A percentile compares a stretch with the other conserved stretches of the same genome.
Evolutionary conservation across 2,888 invertebrate genomes (phyloP).

Genomic region (Agrochola lychnidis): DNA sequence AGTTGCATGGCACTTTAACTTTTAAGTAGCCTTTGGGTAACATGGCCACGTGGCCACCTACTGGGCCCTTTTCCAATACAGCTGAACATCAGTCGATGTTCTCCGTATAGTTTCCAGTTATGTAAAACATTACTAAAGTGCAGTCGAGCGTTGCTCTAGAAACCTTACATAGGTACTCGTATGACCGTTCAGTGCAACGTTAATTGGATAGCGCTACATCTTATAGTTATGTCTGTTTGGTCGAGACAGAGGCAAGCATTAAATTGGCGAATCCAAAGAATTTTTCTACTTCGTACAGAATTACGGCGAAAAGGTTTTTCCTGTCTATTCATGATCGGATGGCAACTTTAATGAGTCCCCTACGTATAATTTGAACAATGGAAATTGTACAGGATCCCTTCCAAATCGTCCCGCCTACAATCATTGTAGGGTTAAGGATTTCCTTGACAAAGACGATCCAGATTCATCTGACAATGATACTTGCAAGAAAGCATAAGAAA

Average conservation of each 20-base stretch:
- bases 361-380: not conserved
- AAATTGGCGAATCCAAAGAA: not conserved
- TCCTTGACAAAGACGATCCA: not conserved
- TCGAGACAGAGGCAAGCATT: not conserved
- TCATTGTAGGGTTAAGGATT: not conserved
- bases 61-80: not conserved
- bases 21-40: not conserved
- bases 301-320: not conserved
- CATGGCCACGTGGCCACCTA: not conserved
- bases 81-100: slow-evolving; percentile 1
- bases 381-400: not conserved
- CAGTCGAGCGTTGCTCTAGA: slow-evolving; percentile 50
- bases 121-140: slow-evolving; percentile 24
- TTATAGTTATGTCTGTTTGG: slow-evolving; percentile 1
- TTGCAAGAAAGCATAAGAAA: slow-evolving; percentile 8
- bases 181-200: slow-evolving; percentile 51
- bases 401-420: too few species aligned
- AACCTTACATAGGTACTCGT: slow-evolving; percentile 64
- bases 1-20: not conserved
- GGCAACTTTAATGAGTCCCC: not conserved
- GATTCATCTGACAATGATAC: not conserved
- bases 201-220: slow-evolving; percentile 68
- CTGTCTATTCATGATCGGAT: not conserved
- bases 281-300: not conserved
- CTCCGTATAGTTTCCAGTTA: slow-evolving; percentile 14